Base-by-base conservation (phyloP, 2,113 vertebrate species). In the Zosterops pallidus region DNA sequence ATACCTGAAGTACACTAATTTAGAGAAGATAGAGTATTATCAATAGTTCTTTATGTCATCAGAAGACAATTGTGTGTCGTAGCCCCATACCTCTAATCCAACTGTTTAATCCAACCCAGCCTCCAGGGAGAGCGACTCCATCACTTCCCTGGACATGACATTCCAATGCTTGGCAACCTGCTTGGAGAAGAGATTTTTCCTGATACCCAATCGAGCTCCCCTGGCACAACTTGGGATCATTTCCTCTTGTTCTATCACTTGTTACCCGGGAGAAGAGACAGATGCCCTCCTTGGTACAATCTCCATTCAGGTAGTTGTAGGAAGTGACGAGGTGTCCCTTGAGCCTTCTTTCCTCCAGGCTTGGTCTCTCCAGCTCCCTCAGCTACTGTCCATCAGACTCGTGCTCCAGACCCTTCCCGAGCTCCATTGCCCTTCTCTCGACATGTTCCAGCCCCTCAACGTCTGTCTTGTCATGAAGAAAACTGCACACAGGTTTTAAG, bases 221-320 rank as follows among this genome's bases (percentile, higher is more conserved):
- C 53, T 26, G 31, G 56, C 14, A 56, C 10, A 55, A 69, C 33
- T 64, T 44, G 39, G 49, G 24, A 39, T 28, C 0, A 1, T 35
- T 59, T 74, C 55, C n/a, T 86, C 24, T 59, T 9, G 4, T 37
- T 74, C 15, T 35, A 28, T 52, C 6, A 11, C 39, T 47, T 42
- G 37, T 33, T 39, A 10, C 31, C 7, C 35, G n/a, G 18, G 15
- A 72, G 12, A 71, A 63, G 21, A 81, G 24, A 29, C 16, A 1
- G 0, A 24, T 4, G 0, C 9, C 5, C 20, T 42, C 22, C 35
- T 47, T 9, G 7, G 12, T 39, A 26, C 29, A 9, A 15, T 9
- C 10, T 53, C 49, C 23, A 63, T 37, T 37, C 62, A 47, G 42
- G 42, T 6, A 76, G 41, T 6, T 57, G 47, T 3, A 52, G 57